Conservation (phyloP, 2,888 invertebrate species). For the Eurytoma adleriae region DNA sequence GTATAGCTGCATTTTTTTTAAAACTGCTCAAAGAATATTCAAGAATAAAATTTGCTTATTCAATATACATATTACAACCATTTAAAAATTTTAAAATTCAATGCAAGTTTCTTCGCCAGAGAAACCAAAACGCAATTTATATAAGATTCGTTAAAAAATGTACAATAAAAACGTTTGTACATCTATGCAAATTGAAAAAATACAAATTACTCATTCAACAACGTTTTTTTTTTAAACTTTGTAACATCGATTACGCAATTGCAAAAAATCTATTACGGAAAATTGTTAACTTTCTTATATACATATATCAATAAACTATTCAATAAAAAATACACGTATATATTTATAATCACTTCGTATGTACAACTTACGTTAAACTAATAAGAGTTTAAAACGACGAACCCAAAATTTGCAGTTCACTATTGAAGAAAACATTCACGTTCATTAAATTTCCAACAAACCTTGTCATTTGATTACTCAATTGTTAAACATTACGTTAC, state of each 20-base stretch:
- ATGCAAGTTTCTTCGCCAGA: too few species aligned
- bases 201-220: too few species aligned
- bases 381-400: too few species aligned
- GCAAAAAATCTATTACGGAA: not conserved
- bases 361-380: not conserved
- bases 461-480: not conserved
- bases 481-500: not conserved
- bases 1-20: too few species aligned
- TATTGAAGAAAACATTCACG: not conserved
- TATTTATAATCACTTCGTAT: conserved; percentile 13
- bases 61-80: too few species aligned
- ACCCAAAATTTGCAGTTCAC: not conserved
- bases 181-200: not conserved
- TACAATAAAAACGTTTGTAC: not conserved
- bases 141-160: too few species aligned
- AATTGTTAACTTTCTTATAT: conserved; percentile 15
- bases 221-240: not conserved
- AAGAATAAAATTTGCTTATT: too few species aligned
- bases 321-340: conserved; percentile 20
- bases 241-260: not conserved
- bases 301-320: conserved; percentile 22
- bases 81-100: too few species aligned
- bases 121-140: too few species aligned
- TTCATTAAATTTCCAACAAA: not conserved
- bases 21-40: too few species aligned